phyloP scores from a whole-genome alignment of 2,113 vertebrate species.

The Pithys albifrons region DNA sequence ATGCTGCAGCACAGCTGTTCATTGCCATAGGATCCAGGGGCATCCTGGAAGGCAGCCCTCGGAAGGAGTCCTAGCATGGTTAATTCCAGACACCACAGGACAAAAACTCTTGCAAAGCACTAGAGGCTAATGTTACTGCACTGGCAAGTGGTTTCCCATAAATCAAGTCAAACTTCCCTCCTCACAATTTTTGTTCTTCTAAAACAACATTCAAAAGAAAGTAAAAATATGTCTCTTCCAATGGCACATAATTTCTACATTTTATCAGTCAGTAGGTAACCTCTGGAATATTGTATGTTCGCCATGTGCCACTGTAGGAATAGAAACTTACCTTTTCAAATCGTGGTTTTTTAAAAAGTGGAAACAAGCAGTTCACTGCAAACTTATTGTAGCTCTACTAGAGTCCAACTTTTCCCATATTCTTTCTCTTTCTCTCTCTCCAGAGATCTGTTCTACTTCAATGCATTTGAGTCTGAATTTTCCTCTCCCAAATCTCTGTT shows the following conservation, averaged over 20 bases:
- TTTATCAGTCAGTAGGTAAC: not conserved
- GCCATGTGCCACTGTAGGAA: not conserved
- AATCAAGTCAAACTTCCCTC: not conserved
- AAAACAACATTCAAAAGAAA: not conserved
- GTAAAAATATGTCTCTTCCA: not conserved
- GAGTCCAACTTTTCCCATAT: not conserved
- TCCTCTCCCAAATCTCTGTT: not conserved
- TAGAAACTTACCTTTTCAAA: not conserved
- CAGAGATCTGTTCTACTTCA: not conserved
- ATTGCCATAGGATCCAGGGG: not conserved
- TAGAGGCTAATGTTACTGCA: not conserved
- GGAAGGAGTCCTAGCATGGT: not conserved
- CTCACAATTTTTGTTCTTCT: not conserved
- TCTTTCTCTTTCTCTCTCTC: not conserved
- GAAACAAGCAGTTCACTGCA: not conserved
- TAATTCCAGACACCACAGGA: not conserved
- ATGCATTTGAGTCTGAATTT: not conserved
- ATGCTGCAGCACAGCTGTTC: accelerated
- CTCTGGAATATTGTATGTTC: not conserved
- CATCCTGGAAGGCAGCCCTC: not conserved
- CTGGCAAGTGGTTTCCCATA: not conserved
- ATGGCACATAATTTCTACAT: not conserved
- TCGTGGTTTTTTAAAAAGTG: not conserved
- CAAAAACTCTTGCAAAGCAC: not conserved
- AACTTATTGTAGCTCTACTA: not conserved